Evolutionary conservation across 2,113 vertebrate genomes (phyloP).

Genomic region (Deroptyus accipitrinus): DNA sequence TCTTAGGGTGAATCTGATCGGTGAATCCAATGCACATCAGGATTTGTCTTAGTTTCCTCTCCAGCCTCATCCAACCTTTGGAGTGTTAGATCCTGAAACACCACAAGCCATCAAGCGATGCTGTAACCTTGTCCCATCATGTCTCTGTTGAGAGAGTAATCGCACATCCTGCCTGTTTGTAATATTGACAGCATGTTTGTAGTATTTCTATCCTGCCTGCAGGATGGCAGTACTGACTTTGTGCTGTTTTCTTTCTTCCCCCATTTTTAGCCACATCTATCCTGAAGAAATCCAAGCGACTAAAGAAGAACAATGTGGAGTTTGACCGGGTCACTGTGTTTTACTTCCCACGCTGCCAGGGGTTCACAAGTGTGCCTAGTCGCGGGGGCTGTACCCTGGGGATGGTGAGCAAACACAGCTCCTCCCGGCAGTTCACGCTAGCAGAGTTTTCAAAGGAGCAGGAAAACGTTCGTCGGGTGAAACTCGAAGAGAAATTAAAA

Average conservation of each 20-base stretch:
- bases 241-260: neutral
- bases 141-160: neutral
- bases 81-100: neutral
- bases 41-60: neutral
- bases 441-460: conserved; percentile 89
- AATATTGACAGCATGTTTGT: neutral
- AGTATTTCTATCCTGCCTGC: neutral
- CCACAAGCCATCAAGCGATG: neutral
- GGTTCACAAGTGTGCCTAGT: conserved; percentile 95
- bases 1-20: neutral
- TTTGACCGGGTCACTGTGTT: conserved; percentile 93
- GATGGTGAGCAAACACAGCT: conserved; percentile 87
- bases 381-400: conserved; percentile 94
- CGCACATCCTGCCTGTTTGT: neutral
- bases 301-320: conserved; percentile 81
- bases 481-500: conserved; percentile 83
- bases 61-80: neutral
- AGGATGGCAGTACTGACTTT: neutral
- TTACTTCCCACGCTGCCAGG: conserved; percentile 96
- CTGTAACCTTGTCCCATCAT: neutral
- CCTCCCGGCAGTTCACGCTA: conserved; percentile 82
- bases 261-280: conserved; percentile 84
- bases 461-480: conserved; percentile 79
- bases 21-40: fast-evolving
- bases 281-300: conserved; percentile 86